phyloP scores from a whole-genome alignment of 2,888 invertebrate genomes.

The Neoitamus cyanurus region DNA sequence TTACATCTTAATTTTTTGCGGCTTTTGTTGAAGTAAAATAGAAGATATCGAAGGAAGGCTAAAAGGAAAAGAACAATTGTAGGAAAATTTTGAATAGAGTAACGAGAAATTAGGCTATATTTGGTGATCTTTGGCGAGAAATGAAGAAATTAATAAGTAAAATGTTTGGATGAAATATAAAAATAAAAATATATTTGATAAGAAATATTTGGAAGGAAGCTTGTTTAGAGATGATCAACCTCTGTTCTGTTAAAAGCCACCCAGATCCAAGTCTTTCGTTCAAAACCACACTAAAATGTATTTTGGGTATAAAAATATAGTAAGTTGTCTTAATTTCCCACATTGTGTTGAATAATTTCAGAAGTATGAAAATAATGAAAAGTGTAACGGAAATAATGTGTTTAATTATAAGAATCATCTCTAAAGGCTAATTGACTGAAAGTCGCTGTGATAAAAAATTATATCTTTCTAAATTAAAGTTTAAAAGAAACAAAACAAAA shows the following conservation, averaged over 20 bases:
- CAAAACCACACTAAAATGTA: background rate
- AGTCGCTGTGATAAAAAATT: conserved; percentile 50
- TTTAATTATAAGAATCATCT: conserved; percentile 34
- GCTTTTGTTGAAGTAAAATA: background rate
- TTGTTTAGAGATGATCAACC: conserved; percentile 24
- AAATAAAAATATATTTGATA: conserved; percentile 44
- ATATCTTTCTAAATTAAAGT: conserved; percentile 41
- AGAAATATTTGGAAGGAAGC: conserved; percentile 44
- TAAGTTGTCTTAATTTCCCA: background rate
- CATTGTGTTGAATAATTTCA: background rate
- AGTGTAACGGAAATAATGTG: background rate
- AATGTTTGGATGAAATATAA: conserved; percentile 40
- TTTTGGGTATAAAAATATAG: background rate
- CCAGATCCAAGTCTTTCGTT: background rate
- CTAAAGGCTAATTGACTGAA: conserved; percentile 48
- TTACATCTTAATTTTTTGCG: background rate
- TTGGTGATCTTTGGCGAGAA: conserved; percentile 23
- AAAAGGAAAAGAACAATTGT: background rate
- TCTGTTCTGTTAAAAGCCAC: background rate
- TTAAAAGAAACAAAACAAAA: conserved; percentile 37
- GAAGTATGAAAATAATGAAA: background rate
- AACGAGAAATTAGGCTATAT: conserved; percentile 36
- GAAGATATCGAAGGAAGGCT: background rate
- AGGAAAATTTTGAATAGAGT: conserved; percentile 42
- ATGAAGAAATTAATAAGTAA: conserved; percentile 11